Evolutionary conservation across 2,113 vertebrate genomes (phyloP), one percentile per base, ranked within the genome.

Genomic region (Limanda limanda): DNA sequence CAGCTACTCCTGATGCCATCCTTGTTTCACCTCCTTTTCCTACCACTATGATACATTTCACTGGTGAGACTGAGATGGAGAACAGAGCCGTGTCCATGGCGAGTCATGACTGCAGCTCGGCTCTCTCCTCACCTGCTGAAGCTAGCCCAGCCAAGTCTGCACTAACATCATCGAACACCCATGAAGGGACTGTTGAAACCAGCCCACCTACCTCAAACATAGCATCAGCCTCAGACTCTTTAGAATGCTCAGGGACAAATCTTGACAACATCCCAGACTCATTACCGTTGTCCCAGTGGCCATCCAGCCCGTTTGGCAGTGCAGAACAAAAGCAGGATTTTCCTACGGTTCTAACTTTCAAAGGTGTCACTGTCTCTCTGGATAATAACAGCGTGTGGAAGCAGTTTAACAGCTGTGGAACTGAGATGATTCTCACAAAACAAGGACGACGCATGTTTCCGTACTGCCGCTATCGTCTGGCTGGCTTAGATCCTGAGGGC

Each of bases 381-480:
- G 97, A 98, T 86, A 99, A 97, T 82, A 95, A 95, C 83, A 95
- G 68, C 2, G 95, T 98, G 91, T 99, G 98, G 98, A 97, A 94
- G 74, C 95, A 98, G 13, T 99, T 99, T 80, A 91, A 96, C 92
- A 84, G 93, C 72, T 94, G 95, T 67, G 96, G 95, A 73, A 99
- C 97, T 0, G 98, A 99, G 92, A 99, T 99, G 97, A 96, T 99
- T 81, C 91, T 99, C 79, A 97, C 97, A 0, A 97, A 96, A 86
- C 95, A 93, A 74, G 98, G 98, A 3, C 94, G 97, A n/a, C 96
- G 96, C 54, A 99, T 99, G 98, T 98, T 99, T 86, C 98, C 98
- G 0, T 98, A 97, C 67, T 99, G 98, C 88, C 94, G 96, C 0
- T 99, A 97, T 75, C 96, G 95, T 89, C 88, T 99, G 78, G 82